These are phyloP conservation scores for Caerostris darwini DNA, from an alignment of 1,140 invertebrate genomes.

Conservation along the genomic window DNA sequence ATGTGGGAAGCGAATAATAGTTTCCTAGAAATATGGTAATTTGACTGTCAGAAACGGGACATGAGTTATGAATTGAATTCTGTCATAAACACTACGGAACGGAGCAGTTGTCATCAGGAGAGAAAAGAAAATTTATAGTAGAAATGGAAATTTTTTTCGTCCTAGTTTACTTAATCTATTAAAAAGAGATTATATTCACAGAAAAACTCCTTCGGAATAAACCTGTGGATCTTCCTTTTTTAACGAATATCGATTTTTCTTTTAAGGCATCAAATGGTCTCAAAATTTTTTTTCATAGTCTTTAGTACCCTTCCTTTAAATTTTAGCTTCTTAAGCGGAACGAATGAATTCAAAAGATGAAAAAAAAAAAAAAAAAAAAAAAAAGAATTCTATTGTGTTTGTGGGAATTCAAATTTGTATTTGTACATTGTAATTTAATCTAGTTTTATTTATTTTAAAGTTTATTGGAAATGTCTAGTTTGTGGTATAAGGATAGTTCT, in stretches of 20 bases:
- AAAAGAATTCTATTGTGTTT: not conserved
- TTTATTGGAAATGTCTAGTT: no score
- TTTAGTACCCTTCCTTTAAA: not conserved
- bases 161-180: not conserved
- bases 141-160: not conserved
- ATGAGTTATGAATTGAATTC: constrained; percentile 32
- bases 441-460: no score
- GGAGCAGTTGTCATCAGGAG: not conserved
- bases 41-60: not conserved
- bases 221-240: not conserved
- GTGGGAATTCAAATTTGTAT: not conserved
- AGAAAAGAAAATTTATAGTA: not conserved
- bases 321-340: not conserved
- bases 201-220: not conserved
- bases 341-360: not conserved
- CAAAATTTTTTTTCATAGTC: not conserved
- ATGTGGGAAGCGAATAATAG: not conserved
- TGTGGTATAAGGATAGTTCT: no score
- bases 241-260: constrained; percentile 2
- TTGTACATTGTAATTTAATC: no score
- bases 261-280: not conserved
- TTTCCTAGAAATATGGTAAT: constrained; percentile 19
- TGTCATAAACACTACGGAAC: constrained; percentile 35
- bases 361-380: not conserved
- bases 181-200: constrained; percentile 23